Percentiles rank a stretch among this genome's conserved stretches.
phyloP scores from a whole-genome alignment of 2,797 vertebrate species.

The Ptychadena robeensis region DNA sequence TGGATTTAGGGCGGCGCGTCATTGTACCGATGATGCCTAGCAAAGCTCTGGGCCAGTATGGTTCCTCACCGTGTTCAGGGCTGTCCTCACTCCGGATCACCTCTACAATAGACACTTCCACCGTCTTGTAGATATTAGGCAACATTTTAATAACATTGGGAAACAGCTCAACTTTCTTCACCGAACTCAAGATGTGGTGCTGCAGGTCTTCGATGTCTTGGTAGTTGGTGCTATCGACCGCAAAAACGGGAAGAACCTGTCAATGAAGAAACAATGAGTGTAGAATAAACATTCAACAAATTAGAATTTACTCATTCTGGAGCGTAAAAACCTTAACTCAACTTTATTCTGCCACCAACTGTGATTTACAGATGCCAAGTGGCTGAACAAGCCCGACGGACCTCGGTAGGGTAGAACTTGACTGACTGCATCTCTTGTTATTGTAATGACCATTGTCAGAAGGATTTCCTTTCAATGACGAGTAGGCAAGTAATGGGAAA shows the following conservation, averaged over 20 bases:
- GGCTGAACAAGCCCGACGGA: too few relatives aligned
- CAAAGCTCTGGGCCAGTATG: neutral
- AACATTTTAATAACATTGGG: constrained; percentile 72
- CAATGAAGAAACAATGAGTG: constrained; percentile 17
- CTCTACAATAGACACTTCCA: constrained; percentile 71
- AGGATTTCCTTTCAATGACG: too few relatives aligned
- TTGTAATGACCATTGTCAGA: too few relatives aligned
- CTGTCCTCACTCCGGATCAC: constrained; percentile 62
- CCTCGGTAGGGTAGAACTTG: too few relatives aligned
- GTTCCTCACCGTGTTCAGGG: constrained; percentile 72
- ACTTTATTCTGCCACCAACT: too few relatives aligned
- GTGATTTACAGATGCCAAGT: too few relatives aligned
- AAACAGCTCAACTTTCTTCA: constrained; percentile 69
- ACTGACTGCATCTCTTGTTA: too few relatives aligned
- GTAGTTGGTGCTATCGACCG: constrained; percentile 61
- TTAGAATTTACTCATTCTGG: too few relatives aligned
- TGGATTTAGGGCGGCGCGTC: too few relatives aligned
- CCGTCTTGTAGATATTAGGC: constrained; percentile 69
- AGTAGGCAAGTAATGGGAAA: too few relatives aligned
- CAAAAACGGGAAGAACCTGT: constrained; percentile 15
- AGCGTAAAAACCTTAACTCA: too few relatives aligned
- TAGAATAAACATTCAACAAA: neutral
- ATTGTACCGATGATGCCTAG: neutral
- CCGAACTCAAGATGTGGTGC: constrained; percentile 66
- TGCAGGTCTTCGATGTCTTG: constrained; percentile 66